phyloP scores from a whole-genome alignment of 2,888 invertebrate genomes.

The Drosophila mimica region DNA sequence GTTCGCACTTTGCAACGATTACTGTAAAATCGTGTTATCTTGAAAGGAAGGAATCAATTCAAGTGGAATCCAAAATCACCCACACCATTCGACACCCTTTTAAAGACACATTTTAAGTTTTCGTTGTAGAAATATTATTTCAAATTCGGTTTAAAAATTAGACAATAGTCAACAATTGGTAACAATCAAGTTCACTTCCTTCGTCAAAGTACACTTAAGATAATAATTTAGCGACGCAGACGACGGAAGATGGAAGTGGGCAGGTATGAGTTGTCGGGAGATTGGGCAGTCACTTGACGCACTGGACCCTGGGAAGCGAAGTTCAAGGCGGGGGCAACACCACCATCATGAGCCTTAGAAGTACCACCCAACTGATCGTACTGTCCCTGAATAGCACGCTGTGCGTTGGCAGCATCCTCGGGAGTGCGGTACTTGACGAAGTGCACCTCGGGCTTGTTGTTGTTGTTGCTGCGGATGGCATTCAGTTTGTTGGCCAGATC shows the following conservation, averaged over 20 bases:
- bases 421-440: conserved; percentile 83
- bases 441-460: conserved; percentile 81
- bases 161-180: conserved; percentile 68
- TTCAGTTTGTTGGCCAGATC: conserved; percentile 72
- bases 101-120: conserved; percentile 5
- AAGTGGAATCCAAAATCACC: neutral
- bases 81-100: neutral
- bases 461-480: conserved; percentile 57
- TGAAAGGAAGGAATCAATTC: too few relatives aligned
- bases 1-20: neutral
- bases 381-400: conserved; percentile 76
- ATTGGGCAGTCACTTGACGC: conserved; percentile 45
- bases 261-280: conserved; percentile 68
- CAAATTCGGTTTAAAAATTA: conserved; percentile 41
- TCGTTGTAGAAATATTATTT: conserved; percentile 52
- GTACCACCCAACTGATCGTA: conserved; percentile 75
- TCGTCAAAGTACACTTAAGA: conserved; percentile 28
- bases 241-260: conserved; percentile 78
- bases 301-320: conserved; percentile 74
- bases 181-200: conserved; percentile 42
- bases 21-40: neutral
- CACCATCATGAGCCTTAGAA: conserved; percentile 69
- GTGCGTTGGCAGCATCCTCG: conserved; percentile 80
- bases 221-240: conserved; percentile 55
- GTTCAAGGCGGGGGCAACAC: conserved; percentile 75